Base-by-base conservation (phyloP, 2,888 invertebrate genomes). In the Tupiocoris notatus region DNA sequence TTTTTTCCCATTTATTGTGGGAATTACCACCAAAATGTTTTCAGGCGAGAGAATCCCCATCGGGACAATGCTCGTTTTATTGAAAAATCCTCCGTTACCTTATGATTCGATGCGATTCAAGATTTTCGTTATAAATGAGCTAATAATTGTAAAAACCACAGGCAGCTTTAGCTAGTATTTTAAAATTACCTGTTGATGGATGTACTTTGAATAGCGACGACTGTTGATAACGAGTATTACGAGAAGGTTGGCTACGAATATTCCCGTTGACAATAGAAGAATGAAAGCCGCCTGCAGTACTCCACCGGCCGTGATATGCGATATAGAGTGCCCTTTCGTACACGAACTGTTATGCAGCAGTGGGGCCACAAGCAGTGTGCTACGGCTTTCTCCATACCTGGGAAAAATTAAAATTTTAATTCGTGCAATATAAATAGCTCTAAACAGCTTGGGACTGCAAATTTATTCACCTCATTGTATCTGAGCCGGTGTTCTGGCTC, bases 151-250 rank as follows among this genome's bases (percentile, higher is more conserved):
- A n/a, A n/a, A n/a, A n/a, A n/a, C n/a, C n/a, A n/a, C n/a, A n/a
- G n/a, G n/a, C n/a, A n/a, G n/a, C n/a, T n/a, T n/a, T n/a, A n/a
- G n/a, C n/a, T n/a, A n/a, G n/a, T n/a, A n/a, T n/a, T n/a, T n/a
- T n/a, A n/a, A n/a, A n/a, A n/a, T n/a, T 84, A 93, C 94, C 91
- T 94, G 94, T 81, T 93, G 92, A 83, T 93, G 93, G 81, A 94
- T 93, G 83, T 93, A 93, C 82, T 92, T 92, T 82, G 92, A 89
- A 77, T 82, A 82, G 66, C 80, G 67, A 70, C 92, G 87, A 84
- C 92, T 93, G 84, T 94, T 94, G 82, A 94, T 89, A 66, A 94
- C 93, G 81, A 92, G 89, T 80, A 94, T 93, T 24, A 94, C 88
- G 78, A 93, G 86, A 65, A 92, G 86, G 83, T 94, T 94, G 61